Conservation (phyloP, 2,888 invertebrate species). For the Erpobdella octoculata region DNA sequence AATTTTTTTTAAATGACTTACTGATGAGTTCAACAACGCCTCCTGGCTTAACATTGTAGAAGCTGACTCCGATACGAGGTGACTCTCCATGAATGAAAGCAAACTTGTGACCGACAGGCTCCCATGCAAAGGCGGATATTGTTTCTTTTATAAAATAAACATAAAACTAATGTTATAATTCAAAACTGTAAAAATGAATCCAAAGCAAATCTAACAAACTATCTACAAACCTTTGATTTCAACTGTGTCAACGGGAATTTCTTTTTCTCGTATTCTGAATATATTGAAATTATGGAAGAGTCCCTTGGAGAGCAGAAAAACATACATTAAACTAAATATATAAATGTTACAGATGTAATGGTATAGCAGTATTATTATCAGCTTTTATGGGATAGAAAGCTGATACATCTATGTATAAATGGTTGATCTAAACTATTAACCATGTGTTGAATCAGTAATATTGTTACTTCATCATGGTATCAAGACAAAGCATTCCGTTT, state of each 20-base stretch:
- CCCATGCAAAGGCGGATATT: constrained; percentile 84
- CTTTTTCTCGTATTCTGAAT: constrained; percentile 94
- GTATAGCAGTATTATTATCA: no score
- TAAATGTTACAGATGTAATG: not conserved
- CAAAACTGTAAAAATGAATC: not conserved
- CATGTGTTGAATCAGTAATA: no score
- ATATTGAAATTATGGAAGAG: constrained; percentile 98
- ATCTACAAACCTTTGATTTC: constrained; percentile 73
- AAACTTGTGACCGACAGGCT: constrained; percentile 89
- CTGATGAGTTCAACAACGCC: constrained; percentile 79
- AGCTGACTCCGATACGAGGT: constrained; percentile 73
- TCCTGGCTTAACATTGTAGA: constrained; percentile 82
- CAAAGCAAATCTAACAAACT: not conserved
- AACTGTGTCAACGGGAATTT: constrained; percentile 92
- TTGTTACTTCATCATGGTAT: no score
- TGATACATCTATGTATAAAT: no score
- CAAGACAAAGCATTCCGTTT: no score
- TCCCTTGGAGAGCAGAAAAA: constrained; percentile 59
- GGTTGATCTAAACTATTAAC: no score
- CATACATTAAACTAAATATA: not conserved
- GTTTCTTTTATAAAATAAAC: constrained; percentile 48
- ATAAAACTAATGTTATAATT: not conserved
- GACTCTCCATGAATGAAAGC: constrained; percentile 88
- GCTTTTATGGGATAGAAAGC: no score
- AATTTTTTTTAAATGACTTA: constrained; percentile 56